Evolutionary conservation across 2,797 vertebrate genomes (phyloP).

Genomic region (Pantherophis vulpinus): DNA sequence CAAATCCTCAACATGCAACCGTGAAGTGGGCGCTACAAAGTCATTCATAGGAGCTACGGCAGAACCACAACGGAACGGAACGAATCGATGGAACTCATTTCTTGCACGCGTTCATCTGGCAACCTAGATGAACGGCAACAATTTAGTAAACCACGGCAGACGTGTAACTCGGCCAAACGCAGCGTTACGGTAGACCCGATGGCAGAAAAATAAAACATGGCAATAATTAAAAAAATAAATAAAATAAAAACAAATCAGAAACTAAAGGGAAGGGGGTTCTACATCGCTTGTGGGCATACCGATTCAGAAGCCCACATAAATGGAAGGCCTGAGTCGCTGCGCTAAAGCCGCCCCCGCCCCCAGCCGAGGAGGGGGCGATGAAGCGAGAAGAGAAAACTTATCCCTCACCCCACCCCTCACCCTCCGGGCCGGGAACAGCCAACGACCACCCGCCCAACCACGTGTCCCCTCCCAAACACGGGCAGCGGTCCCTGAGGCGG

Average conservation of each 20-base stretch:
- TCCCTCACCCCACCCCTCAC: rapidly evolving
- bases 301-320: background rate
- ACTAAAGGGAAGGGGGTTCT: background rate
- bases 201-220: background rate
- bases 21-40: background rate
- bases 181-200: background rate
- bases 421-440: background rate
- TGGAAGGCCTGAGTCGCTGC: background rate
- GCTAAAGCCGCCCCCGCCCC: background rate
- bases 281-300: background rate
- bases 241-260: background rate
- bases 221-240: background rate
- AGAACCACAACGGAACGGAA: background rate
- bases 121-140: background rate
- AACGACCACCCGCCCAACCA: background rate
- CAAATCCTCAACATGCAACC: background rate
- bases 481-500: background rate
- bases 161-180: background rate
- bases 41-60: background rate
- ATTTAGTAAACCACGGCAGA: background rate
- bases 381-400: background rate
- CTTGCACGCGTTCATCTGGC: background rate
- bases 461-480: background rate
- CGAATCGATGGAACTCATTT: background rate
- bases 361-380: background rate